Conservation (phyloP, 2,113 vertebrate species). For the Syngnathoides biaculeatus region DNA sequence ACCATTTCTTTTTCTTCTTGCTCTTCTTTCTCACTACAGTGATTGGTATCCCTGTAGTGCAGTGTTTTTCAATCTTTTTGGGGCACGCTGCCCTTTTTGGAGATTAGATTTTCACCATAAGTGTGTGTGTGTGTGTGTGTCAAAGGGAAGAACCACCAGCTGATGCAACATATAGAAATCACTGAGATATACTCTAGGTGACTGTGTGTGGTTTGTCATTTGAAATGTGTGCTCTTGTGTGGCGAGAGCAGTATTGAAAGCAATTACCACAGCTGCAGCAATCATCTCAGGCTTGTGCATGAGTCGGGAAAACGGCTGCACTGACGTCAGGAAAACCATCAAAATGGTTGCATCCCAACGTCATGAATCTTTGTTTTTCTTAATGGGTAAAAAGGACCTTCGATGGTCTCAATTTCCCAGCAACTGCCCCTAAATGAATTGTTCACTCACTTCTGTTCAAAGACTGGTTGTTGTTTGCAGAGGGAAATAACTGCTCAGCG, state of each 20-base stretch:
- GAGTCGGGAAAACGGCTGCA: conserved; percentile 37
- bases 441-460: not conserved
- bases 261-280: conserved; percentile 40
- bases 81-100: too few species aligned
- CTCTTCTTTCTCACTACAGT: not conserved
- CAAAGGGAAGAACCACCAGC: conserved; percentile 29
- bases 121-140: not conserved
- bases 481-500: conserved; percentile 9
- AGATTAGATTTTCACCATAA: too few species aligned
- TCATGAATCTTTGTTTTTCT: not conserved
- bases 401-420: not conserved
- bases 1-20: not conserved
- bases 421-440: not conserved
- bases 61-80: too few species aligned
- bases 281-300: conserved; percentile 41
- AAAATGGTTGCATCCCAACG: conserved; percentile 25
- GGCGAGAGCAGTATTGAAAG: conserved; percentile 38
- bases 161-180: conserved; percentile 54
- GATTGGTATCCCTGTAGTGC: not conserved
- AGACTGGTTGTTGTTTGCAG: conserved; percentile 39
- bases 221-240: conserved; percentile 5
- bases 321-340: not conserved
- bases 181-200: conserved; percentile 13
- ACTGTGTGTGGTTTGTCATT: conserved; percentile 1
- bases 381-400: not conserved